Conservation (phyloP, 1,140 invertebrate species). For the Plodia interpunctella region DNA sequence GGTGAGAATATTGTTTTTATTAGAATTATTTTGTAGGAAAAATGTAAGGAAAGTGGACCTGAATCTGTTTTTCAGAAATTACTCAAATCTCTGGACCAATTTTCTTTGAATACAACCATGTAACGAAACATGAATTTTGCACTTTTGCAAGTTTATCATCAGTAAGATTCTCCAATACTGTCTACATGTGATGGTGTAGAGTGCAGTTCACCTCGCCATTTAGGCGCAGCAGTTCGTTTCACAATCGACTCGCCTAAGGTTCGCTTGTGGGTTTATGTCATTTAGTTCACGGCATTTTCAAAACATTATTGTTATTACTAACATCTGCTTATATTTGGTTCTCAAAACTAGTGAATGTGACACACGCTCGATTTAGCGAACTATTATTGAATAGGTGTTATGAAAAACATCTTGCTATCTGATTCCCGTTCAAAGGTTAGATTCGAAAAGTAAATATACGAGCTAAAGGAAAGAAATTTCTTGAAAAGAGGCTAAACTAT, state of each 20-base stretch:
- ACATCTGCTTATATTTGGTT: background rate
- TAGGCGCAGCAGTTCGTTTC: background rate
- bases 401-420: background rate
- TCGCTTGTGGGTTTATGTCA: background rate
- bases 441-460: no score
- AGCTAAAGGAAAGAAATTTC: no score
- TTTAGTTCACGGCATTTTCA: background rate
- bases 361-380: background rate
- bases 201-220: no score
- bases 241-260: background rate
- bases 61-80: no score
- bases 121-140: no score
- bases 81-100: no score
- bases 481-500: no score
- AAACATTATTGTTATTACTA: constrained; percentile 5
- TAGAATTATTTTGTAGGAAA: no score
- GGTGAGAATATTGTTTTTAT: no score
- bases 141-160: background rate
- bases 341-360: background rate
- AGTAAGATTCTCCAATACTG: background rate
- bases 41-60: no score
- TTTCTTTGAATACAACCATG: no score
- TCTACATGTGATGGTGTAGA: background rate
- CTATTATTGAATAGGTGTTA: background rate
- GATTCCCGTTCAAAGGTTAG: no score